Evolutionary conservation across 1,140 invertebrate genomes (phyloP), one percentile per base, ranked within the genome.

Genomic region (Tetranychus urticae): DNA sequence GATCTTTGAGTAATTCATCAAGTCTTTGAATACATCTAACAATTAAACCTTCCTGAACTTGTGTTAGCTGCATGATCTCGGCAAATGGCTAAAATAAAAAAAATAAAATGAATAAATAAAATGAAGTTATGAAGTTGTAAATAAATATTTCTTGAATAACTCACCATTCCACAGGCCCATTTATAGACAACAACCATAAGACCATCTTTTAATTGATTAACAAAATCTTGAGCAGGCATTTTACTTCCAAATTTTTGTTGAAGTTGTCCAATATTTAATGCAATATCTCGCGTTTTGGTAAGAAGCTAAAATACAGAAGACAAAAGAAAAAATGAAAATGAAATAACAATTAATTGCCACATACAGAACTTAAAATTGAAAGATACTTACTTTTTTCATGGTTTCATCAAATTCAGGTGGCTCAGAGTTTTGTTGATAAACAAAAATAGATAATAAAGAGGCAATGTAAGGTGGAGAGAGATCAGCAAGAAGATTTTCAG

Each of bases 11-110:
- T 1, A 88, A 83, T 78, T 98, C 94, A 70, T 93, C 86, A 36
- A 99, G 73, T 67, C 97, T 82, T 70, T 97, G 92, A 63, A 99
- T 97, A 69, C 89, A 94, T 47, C 92, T 78, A 0, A 98, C 93
- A 68, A 98, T 97, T 47, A 97, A 88, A 3, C 96, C 96, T 75
- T 98, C 96, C 71, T 98, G 92, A 2, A 94, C 83, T 61, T 77
- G 86, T 0, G 90, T 94, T 50, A 92, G 73, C 59, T 82, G 76
- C 80, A 91, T 93, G 56, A 97, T 94, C 66, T 93, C 84, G 0
- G 83, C 79, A 72, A 98, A 97, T 0, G 87, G 82, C 80, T 86
- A 74, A 76, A 71, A 42, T 10, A 42, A 42, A 42, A 42, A 5
- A 42, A 42, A 6, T 1, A 42, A 1, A 5, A 42, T 6, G 5